Base-by-base conservation (phyloP, 2,113 vertebrate genomes). In the Chaenocephalus aceratus region DNA sequence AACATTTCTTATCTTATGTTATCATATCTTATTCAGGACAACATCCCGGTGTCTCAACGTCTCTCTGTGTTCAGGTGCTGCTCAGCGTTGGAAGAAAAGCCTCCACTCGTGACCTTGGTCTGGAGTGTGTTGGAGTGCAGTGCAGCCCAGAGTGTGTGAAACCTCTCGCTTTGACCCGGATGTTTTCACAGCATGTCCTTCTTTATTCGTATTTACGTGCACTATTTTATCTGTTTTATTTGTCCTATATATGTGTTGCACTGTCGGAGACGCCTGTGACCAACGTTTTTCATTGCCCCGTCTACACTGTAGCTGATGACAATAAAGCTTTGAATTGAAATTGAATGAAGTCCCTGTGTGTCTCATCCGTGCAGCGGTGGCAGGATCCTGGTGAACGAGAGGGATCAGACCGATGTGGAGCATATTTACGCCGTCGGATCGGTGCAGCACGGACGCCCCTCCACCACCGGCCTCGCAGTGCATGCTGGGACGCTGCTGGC, bases 351-450 rank as follows among this genome's bases (percentile, higher is more conserved):
- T 41, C 7, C 36, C 5, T 71, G 48, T 64, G 12, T 53, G 13
- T 18, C 45, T 14, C 52, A 9, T 41, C 41, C 65, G 13, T 74
- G 89, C 81, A 96, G 97, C 79, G 95, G 93, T 8, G 96, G 95
- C 68, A 95, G 95, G 91, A 95, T 97, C 69, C 94, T 95, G 6
- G 96, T 97, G 82, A 95, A 92, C 0, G 94, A 97, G 48, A 85
- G 90, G 57, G 96, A 97, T 34, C 95, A 95, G 93, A 97, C 96
- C 34, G 97, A 87, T 0, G 93, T 97, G 61, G 94, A 95, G 0
- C 94, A 97, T 10, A 89, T 97, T 72, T 96, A 96, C 49, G 96
- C 96, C 10, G 36, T 96, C 14, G 96, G 96, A 2, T 96, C 96
- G 15, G 88, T 97, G 0, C 76, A 96, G 80, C 94, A 96, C 68